These are phyloP conservation scores for Megalopta genalis DNA, from an alignment of 1,140 invertebrate species.

Conservation along the genomic window DNA sequence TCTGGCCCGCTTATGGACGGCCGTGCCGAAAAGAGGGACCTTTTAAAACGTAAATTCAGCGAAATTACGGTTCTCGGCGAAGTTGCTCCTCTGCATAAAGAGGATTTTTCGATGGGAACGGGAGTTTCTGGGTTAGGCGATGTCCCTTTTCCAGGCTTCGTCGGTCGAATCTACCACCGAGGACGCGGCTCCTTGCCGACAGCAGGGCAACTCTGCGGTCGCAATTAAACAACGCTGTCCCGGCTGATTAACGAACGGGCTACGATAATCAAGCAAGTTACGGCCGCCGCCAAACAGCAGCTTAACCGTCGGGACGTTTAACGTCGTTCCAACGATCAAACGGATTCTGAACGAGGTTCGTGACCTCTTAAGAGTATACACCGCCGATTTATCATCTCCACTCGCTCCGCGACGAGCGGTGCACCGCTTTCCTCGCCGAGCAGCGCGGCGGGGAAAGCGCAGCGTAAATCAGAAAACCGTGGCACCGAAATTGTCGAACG, in stretches of 20 bases:
- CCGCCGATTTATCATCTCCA: background rate
- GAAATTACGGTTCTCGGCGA: background rate
- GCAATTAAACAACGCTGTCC: constrained; percentile 36
- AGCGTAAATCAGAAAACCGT: constrained; percentile 3
- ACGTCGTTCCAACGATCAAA: constrained; percentile 38
- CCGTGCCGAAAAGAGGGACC: no score
- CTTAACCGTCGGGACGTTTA: constrained; percentile 34
- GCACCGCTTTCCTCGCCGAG: background rate
- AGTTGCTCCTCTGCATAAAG: background rate
- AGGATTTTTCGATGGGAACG: background rate
- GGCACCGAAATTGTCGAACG: constrained; percentile 1
- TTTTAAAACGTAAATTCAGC: background rate
- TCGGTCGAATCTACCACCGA: background rate
- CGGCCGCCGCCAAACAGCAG: constrained; percentile 28
- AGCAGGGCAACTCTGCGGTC: constrained; percentile 1
- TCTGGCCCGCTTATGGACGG: background rate
- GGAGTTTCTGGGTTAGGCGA: background rate
- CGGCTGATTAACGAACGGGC: constrained; percentile 44
- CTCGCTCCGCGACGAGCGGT: background rate
- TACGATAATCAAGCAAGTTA: constrained; percentile 45
- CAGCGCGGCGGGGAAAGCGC: background rate
- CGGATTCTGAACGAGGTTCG: background rate
- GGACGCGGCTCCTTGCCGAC: background rate
- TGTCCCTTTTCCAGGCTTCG: background rate
- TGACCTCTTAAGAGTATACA: constrained; percentile 2